phyloP scores from a whole-genome alignment of 1,140 invertebrate genomes.

The Eubasilissa regina region DNA sequence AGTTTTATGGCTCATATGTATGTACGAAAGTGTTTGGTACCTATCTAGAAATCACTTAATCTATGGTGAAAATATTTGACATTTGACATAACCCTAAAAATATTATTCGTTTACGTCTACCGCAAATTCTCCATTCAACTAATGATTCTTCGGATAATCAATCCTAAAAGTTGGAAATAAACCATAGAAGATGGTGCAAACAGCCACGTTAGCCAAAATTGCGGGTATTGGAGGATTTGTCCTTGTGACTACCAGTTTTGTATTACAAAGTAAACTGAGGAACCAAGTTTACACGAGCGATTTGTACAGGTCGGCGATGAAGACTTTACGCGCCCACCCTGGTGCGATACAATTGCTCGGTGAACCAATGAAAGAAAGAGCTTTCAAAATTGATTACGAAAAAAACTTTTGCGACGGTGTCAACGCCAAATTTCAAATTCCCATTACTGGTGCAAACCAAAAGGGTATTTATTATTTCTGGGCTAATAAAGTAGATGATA shows the following conservation, averaged over 20 bases:
- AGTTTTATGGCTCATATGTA: conserved; percentile 2
- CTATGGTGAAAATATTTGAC: background rate
- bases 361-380: conserved; percentile 77
- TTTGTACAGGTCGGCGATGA: conserved; percentile 75
- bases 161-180: background rate
- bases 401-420: conserved; percentile 73
- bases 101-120: background rate
- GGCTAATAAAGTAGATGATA: conserved; percentile 67
- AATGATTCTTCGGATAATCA: background rate
- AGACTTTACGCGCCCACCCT: conserved; percentile 70
- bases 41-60: background rate
- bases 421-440: conserved; percentile 74
- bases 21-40: background rate
- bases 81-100: background rate
- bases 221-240: conserved; percentile 30
- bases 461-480: conserved; percentile 74
- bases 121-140: background rate
- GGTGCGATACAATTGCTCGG: conserved; percentile 75
- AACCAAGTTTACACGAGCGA: conserved; percentile 69
- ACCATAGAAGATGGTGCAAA: conserved; percentile 17
- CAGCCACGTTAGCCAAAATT: conserved; percentile 22
- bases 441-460: conserved; percentile 75
- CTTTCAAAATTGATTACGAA: conserved; percentile 73
- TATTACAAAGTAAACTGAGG: conserved; percentile 68
- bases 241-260: conserved; percentile 35